phyloP scores from a whole-genome alignment of 2,888 invertebrate genomes.

The Lysandra coridon region DNA sequence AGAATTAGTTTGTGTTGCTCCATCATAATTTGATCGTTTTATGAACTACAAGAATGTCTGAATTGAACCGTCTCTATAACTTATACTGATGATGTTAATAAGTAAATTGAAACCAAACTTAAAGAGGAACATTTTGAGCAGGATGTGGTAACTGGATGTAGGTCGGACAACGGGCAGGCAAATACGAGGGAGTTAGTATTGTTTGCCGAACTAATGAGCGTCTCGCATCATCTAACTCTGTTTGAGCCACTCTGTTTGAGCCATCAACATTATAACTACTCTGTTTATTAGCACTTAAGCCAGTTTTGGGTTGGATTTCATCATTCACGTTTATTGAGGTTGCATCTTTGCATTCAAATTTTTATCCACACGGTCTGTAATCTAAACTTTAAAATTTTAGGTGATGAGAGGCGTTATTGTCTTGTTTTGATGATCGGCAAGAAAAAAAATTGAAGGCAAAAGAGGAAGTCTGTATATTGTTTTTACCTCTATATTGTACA shows the following conservation, averaged over 20 bases:
- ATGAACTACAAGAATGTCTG: too few species aligned
- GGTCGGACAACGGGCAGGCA: conserved; percentile 49
- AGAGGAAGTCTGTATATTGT: too few species aligned
- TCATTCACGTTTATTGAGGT: neutral
- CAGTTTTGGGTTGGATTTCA: neutral
- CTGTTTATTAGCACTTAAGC: conserved; percentile 27
- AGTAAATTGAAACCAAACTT: neutral
- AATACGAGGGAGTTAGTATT: conserved; percentile 46
- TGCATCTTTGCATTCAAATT: neutral
- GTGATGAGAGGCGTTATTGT: neutral
- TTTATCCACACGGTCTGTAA: neutral
- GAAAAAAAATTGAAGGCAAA: too few species aligned
- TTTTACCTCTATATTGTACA: too few species aligned
- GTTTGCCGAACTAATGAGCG: conserved; percentile 55
- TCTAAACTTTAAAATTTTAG: neutral
- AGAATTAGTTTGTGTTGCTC: too few species aligned
- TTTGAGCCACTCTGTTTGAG: conserved; percentile 18
- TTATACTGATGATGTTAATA: neutral
- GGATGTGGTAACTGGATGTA: conserved; percentile 33
- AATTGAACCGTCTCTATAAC: too few species aligned
- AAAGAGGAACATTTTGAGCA: neutral
- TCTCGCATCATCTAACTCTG: conserved; percentile 45
- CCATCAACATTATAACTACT: conserved; percentile 22
- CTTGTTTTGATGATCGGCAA: too few species aligned
- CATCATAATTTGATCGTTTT: too few species aligned